These are phyloP conservation scores for Elephas maximus DNA, from an alignment of 2,113 vertebrate genomes.

Conservation along the genomic window DNA sequence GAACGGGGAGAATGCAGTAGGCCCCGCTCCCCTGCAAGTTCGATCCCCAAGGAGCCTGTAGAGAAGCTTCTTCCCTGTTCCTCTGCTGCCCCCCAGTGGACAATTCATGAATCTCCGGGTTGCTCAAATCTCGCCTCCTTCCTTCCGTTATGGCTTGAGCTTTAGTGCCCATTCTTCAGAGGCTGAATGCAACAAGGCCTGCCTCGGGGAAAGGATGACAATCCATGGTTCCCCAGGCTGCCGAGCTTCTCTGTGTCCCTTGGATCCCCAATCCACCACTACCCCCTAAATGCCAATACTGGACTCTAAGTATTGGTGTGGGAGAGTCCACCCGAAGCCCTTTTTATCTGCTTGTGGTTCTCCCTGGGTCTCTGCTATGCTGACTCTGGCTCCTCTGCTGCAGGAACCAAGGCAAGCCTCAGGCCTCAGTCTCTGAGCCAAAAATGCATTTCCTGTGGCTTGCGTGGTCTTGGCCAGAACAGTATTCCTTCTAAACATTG, in stretches of 20 bases:
- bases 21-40: neutral
- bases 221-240: neutral
- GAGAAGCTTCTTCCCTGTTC: neutral
- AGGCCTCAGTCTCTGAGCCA: neutral
- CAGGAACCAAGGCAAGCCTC: neutral
- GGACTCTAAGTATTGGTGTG: neutral
- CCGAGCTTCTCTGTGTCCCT: neutral
- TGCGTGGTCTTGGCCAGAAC: neutral
- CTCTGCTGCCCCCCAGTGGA: slow-evolving; percentile 67
- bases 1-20: neutral
- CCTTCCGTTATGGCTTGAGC: fast-evolving
- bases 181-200: neutral
- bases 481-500: neutral
- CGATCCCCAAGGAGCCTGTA: fast-evolving
- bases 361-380: neutral
- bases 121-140: neutral
- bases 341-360: neutral
- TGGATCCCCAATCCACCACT: neutral
- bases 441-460: neutral
- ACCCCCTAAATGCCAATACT: neutral
- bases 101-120: neutral
- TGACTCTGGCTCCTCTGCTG: fast-evolving
- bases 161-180: neutral
- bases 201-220: neutral
- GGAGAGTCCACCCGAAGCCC: neutral